Base-by-base conservation (phyloP, 2,888 invertebrate genomes). In the Brenthis ino region DNA sequence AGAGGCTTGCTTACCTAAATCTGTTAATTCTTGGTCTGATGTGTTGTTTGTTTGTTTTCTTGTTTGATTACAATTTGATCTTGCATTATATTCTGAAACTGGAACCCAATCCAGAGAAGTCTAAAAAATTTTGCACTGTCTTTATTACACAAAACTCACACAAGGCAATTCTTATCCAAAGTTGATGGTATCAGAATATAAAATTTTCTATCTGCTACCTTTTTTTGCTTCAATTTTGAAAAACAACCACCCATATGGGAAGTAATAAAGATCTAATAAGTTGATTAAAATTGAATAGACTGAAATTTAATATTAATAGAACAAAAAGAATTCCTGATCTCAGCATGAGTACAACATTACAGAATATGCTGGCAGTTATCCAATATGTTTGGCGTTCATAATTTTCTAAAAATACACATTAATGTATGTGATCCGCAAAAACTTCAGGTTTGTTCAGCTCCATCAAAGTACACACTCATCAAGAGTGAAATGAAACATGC, bases 51-150 rank as follows among this genome's bases (percentile, higher is more conserved):
- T 86, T 73, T 87, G 87, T 80, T 93, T 93, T 73, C 93, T 88
- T 74, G 91, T 84, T 76, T 92, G 91, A 77, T 88, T 91, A 80
- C 91, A 89, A 80, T 91, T 91, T 64, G 86, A 79, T 80, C 93
- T 87, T 73, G 87, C 82, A 76, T 93, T 93, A 77, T 93, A 93
- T 82, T 93, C 93, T 54, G 93, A 92, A 58, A 93, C 93, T 65
- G 93, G 93, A 72, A 93, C 91, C 93, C 93, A 93, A 82, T 93
- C 93, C 79, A 93, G 82, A 74, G 93, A 91, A 70, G 92, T 91
- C 93, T 93, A 85, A 81, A 92, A 91, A 74, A 75, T 70, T 64
- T 61, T 60, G 47, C 64, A 73, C 56, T 68, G 65, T 72, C 71
- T 72, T 69, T 70, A 72, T 54, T 43, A 70, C 57, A 69, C 61